These are phyloP conservation scores for Miichthys miiuy DNA, from an alignment of 2,797 vertebrate genomes.

Conservation along the genomic window DNA sequence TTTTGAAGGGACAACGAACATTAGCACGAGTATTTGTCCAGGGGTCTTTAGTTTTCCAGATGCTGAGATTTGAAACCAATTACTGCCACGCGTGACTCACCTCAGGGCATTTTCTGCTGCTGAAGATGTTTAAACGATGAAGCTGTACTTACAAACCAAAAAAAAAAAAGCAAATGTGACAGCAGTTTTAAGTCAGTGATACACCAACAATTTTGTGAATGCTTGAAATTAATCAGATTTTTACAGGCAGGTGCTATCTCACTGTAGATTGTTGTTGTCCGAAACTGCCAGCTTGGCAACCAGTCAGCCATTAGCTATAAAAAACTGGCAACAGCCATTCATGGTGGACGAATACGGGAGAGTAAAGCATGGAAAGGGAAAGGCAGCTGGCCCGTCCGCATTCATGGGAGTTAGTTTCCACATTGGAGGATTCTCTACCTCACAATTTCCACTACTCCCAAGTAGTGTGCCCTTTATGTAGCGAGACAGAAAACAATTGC, in stretches of 20 bases:
- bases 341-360: not conserved
- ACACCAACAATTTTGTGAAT: not conserved
- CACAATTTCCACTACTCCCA: not conserved
- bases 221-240: not conserved
- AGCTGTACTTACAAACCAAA: not conserved
- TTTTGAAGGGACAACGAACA: conserved; percentile 50
- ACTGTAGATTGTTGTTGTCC: not conserved
- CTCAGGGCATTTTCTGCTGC: not conserved
- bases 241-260: not conserved
- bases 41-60: conserved; percentile 45
- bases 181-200: not conserved
- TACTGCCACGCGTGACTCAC: not conserved
- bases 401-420: not conserved
- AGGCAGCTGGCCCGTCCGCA: not conserved
- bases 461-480: not conserved
- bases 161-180: not conserved
- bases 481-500: no score
- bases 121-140: not conserved
- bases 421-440: not conserved
- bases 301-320: conserved; percentile 2
- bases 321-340: conserved; percentile 8
- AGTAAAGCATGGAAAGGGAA: not conserved
- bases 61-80: conserved; percentile 22
- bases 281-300: conserved; percentile 26
- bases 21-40: conserved; percentile 12